A percentile compares a stretch with the other conserved stretches of the same genome.
Conservation (phyloP, 2,888 invertebrate species). For the Archaeoteleia sp. region DNA sequence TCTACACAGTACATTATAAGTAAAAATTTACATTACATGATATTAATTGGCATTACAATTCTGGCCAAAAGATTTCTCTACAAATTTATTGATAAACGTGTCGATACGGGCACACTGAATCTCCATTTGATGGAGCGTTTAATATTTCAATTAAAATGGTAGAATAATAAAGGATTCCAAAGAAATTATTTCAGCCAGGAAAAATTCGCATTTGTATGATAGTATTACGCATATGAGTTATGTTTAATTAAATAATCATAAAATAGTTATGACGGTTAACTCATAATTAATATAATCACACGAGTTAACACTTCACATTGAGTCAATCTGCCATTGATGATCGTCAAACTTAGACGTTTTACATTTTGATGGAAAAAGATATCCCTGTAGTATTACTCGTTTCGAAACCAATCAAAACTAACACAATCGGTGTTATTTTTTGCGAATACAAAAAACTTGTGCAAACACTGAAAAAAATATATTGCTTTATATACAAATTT, state of each 20-base stretch:
- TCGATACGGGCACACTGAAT: no score
- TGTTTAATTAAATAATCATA: conserved; percentile 30
- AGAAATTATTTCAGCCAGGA: conserved; percentile 3
- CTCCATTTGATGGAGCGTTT: neutral
- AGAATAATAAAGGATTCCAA: neutral
- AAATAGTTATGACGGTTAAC: conserved; percentile 24
- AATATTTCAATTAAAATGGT: neutral
- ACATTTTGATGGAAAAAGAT: neutral
- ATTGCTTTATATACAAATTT: no score
- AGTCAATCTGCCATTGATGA: conserved; percentile 8
- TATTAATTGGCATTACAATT: conserved; percentile 28
- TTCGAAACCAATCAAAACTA: no score
- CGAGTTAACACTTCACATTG: conserved; percentile 30
- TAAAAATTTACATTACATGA: conserved; percentile 34
- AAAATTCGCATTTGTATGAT: conserved; percentile 7
- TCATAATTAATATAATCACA: conserved; percentile 43
- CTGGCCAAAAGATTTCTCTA: conserved; percentile 1
- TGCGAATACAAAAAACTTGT: no score
- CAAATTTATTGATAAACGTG: neutral
- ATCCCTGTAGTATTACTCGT: neutral
- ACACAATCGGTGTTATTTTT: no score
- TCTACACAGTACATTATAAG: conserved; percentile 29
- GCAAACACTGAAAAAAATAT: no score
- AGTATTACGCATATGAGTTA: conserved; percentile 11
- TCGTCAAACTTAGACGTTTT: conserved; percentile 14